Conservation (phyloP, 2,797 vertebrate genomes). For the Ptychobarbus kaznakovi region DNA sequence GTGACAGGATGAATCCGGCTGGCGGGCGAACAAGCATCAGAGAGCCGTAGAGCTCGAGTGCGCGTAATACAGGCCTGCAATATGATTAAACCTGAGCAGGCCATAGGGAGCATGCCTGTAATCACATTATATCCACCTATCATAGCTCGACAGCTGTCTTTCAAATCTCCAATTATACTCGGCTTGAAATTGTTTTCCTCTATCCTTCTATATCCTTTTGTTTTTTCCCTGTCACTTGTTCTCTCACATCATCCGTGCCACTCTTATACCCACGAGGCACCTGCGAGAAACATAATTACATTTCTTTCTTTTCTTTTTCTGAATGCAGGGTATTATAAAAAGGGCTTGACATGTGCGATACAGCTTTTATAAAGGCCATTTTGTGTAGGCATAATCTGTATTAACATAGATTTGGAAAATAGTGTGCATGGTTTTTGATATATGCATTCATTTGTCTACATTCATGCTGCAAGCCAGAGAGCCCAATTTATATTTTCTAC, state of each 20-base stretch:
- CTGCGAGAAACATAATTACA: conserved; percentile 35
- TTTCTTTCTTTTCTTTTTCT: conserved; percentile 16
- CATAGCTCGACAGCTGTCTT: conserved; percentile 57
- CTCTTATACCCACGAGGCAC: conserved; percentile 24
- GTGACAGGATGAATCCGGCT: neutral
- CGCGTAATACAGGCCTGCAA: neutral
- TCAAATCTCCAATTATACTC: conserved; percentile 60
- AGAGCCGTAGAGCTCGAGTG: conserved; percentile 4
- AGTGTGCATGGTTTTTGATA: conserved; percentile 9
- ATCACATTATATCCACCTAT: conserved; percentile 59
- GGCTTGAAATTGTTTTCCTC: conserved; percentile 47
- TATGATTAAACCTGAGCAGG: conserved; percentile 51
- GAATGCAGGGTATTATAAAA: conserved; percentile 22
- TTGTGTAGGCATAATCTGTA: neutral
- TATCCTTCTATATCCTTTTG: conserved; percentile 16
- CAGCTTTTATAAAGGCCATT: conserved; percentile 14
- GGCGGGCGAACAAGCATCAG: neutral
- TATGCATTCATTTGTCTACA: conserved; percentile 8
- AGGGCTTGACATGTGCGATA: neutral
- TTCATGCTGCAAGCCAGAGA: neutral
- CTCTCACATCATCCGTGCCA: conserved; percentile 15
- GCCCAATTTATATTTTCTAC: neutral
- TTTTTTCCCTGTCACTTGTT: conserved; percentile 30
- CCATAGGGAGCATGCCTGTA: conserved; percentile 50
- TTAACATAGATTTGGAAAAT: neutral